Conservation (phyloP, 2,113 vertebrate genomes). For the Rhineura floridana region DNA sequence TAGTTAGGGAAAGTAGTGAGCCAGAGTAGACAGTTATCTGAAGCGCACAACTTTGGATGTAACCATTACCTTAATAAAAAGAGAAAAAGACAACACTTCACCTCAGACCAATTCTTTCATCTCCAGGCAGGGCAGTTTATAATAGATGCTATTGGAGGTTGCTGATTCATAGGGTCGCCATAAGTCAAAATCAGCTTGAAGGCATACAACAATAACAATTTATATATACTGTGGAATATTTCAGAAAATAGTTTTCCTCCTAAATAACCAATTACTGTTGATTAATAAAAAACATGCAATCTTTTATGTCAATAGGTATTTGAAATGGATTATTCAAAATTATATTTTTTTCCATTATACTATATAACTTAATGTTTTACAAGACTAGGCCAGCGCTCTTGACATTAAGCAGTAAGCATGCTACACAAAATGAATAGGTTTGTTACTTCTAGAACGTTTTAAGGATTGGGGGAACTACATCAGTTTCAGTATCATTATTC, state of each 20-base stretch:
- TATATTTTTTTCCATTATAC: constrained; percentile 41
- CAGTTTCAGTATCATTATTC: too few relatives aligned
- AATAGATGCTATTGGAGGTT: too few relatives aligned
- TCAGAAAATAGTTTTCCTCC: constrained; percentile 10
- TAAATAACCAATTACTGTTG: not conserved
- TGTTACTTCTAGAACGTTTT: not conserved
- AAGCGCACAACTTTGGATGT: too few relatives aligned
- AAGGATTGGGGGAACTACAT: not conserved
- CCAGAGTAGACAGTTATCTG: too few relatives aligned
- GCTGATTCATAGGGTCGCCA: too few relatives aligned
- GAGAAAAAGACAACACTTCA: too few relatives aligned
- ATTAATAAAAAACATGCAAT: constrained; percentile 31
- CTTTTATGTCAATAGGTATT: constrained; percentile 4
- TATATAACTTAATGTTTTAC: not conserved
- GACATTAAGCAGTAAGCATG: not conserved
- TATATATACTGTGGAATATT: not conserved
- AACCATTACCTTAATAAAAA: too few relatives aligned
- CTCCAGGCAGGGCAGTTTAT: too few relatives aligned
- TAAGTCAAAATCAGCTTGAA: too few relatives aligned
- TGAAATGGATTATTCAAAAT: constrained; percentile 25
- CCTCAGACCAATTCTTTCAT: too few relatives aligned
- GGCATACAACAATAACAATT: too few relatives aligned
- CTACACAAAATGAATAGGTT: not conserved
- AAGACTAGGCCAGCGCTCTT: not conserved
- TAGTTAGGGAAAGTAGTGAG: too few relatives aligned